These are phyloP conservation scores for Polydrusus cervinus DNA, from an alignment of 2,888 invertebrate species.

Conservation along the genomic window DNA sequence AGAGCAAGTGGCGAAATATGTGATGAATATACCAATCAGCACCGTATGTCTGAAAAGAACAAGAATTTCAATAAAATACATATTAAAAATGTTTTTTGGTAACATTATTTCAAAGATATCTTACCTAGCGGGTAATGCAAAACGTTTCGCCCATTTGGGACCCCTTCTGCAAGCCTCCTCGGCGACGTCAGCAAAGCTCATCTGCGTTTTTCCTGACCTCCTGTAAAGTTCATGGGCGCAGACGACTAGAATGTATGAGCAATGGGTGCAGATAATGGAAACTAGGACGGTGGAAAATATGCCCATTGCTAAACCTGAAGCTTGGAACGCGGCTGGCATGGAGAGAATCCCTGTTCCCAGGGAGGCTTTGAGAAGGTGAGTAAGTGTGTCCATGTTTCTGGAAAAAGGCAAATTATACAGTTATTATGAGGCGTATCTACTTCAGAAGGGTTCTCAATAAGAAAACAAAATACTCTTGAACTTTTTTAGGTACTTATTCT, in stretches of 20 bases:
- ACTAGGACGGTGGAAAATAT: constrained; percentile 88
- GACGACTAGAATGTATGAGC: constrained; percentile 89
- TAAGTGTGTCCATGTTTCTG: constrained; percentile 92
- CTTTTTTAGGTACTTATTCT: too few relatives aligned
- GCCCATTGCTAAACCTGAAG: constrained; percentile 89
- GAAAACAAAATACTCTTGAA: too few relatives aligned
- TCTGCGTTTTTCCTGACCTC: constrained; percentile 79
- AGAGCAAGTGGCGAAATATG: constrained; percentile 98
- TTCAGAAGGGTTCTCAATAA: too few relatives aligned
- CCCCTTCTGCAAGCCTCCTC: constrained; percentile 87
- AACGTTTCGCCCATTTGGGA: constrained; percentile 79
- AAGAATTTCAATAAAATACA: not conserved
- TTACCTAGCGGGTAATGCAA: constrained; percentile 79
- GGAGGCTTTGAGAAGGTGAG: constrained; percentile 95
- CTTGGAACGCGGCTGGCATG: constrained; percentile 93
- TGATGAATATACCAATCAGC: constrained; percentile 86
- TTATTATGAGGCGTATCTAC: not conserved
- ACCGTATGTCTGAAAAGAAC: constrained; percentile 77
- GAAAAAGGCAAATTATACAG: constrained; percentile 59
- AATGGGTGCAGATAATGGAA: constrained; percentile 93
- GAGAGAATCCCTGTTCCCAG: constrained; percentile 96
- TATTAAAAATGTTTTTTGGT: not conserved
- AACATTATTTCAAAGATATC: too few relatives aligned
- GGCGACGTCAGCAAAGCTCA: constrained; percentile 92
- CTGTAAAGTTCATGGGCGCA: constrained; percentile 87